A percentile compares a stretch with the other conserved stretches of the same genome.
These are phyloP conservation scores for Poeciliopsis occidentalis DNA, from an alignment of 2,113 vertebrate genomes.

Conservation along the genomic window DNA sequence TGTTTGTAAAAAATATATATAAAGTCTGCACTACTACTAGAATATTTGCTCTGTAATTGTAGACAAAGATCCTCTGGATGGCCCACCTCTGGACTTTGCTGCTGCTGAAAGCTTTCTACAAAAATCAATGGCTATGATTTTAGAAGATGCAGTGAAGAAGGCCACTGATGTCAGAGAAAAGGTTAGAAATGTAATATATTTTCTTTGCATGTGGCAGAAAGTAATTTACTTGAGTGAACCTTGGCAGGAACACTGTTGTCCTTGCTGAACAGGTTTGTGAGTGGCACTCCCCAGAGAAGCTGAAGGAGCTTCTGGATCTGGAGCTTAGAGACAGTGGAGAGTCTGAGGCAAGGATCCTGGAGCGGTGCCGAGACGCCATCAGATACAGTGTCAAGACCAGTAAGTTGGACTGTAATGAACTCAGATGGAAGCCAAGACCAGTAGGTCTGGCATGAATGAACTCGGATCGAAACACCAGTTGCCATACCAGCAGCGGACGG, in stretches of 20 bases:
- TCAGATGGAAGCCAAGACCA: conserved; percentile 80
- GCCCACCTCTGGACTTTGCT: conserved; percentile 75
- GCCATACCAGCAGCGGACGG: too few species aligned
- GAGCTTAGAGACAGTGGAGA: conserved; percentile 83
- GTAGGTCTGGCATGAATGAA: conserved; percentile 62
- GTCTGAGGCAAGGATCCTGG: conserved; percentile 78
- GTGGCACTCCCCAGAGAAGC: conserved; percentile 81
- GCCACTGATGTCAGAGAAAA: conserved; percentile 83
- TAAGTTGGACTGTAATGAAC: conserved; percentile 51
- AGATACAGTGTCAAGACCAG: conserved; percentile 88
- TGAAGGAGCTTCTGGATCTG: conserved; percentile 84
- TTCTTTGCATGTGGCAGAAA: not conserved
- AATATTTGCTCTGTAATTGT: conserved; percentile 67
- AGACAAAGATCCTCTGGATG: conserved; percentile 80
- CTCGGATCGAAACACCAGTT: not conserved
- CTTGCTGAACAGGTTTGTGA: conserved; percentile 83
- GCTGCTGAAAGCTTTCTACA: conserved; percentile 84
- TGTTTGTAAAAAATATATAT: too few species aligned
- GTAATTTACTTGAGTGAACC: not conserved
- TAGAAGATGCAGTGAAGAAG: conserved; percentile 86
- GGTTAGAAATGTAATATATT: conserved; percentile 61
- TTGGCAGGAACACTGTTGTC: not conserved
- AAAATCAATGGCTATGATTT: conserved; percentile 82
- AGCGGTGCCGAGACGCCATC: conserved; percentile 84
- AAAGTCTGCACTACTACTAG: too few species aligned